Evolutionary conservation across 2,888 invertebrate genomes (phyloP), one percentile per base, ranked within the genome.

Genomic region (Plagiodera versicolora): DNA sequence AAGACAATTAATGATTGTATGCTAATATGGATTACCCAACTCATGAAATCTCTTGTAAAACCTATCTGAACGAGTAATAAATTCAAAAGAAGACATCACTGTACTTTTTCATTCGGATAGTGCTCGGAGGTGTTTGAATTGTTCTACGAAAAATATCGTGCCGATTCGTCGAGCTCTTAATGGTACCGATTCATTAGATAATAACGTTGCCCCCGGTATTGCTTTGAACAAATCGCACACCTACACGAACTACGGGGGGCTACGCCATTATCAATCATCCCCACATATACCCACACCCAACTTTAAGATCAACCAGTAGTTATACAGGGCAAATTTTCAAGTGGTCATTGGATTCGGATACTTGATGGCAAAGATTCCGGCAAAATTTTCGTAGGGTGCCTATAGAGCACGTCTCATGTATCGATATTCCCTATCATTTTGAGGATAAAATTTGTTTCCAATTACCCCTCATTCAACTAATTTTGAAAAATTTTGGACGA

Each of bases 1-100:
- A 64, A 56, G 53, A 58, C 64, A 61, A 60, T 64, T 64, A 61
- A 61, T 61, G 61, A 64, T 64, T 64, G 64, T 64, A 64, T 64
- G 61, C 53, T 64, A 64, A 64, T 60, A 48, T 56, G 55, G 17
- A 56, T 58, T 60, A 60, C 58, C 55, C 58, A 60, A 63, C 56
- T 57, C 49, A 51, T 58, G 50, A 55, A 63, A 54, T 47, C 24
- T 47, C 32, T 50, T 56, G 46, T 45, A 54, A 63, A 54, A 46
- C 45, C 16, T 47, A 54, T 56, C 52, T 51, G 52, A 60, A 56
- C 44, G 53, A 53, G 56, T 44, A 28, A 57, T 61, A 53, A 52
- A 53, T 53, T 44, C 17, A 11, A 32, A 53, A 53, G 24, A 44
- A 44, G 20, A 11, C 44, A 35, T 16, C 28, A 44, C 17, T 24